phyloP scores from a whole-genome alignment of 2,888 invertebrate species.

The Azorinus chamasolen region DNA sequence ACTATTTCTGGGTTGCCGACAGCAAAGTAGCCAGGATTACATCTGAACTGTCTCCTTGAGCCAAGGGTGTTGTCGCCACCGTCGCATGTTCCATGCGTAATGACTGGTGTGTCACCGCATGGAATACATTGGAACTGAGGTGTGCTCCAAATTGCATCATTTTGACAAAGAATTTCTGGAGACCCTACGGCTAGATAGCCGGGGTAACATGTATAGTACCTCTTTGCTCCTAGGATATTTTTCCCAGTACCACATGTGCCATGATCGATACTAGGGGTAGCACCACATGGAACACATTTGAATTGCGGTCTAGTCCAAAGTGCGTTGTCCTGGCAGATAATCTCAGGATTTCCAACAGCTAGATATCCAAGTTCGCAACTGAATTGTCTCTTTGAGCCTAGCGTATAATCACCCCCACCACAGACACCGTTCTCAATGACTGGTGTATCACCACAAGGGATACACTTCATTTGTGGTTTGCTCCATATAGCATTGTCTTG shows the following conservation, averaged over 20 bases:
- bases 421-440: conserved; percentile 24
- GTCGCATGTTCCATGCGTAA: conserved; percentile 28
- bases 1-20: conserved; percentile 34
- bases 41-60: conserved; percentile 15
- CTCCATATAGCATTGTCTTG: conserved; percentile 35
- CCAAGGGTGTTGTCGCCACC: conserved; percentile 40
- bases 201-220: conserved; percentile 27
- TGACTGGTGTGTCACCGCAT: conserved; percentile 24
- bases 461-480: conserved; percentile 24
- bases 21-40: conserved; percentile 28
- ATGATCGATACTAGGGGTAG: neutral
- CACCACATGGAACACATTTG: conserved; percentile 37
- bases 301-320: conserved; percentile 28
- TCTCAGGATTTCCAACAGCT: conserved; percentile 30
- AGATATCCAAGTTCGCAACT: conserved; percentile 38
- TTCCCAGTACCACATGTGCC: conserved; percentile 17
- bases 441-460: conserved; percentile 33
- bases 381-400: conserved; percentile 16
- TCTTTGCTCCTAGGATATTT: conserved; percentile 8
- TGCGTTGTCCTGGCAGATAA: conserved; percentile 28
- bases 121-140: conserved; percentile 33
- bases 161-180: conserved; percentile 22
- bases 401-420: conserved; percentile 29
- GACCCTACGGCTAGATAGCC: conserved; percentile 41
- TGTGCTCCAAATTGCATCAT: conserved; percentile 18